These are phyloP conservation scores for Vesta saturnalis DNA, from an alignment of 2,888 invertebrate genomes.

Conservation along the genomic window DNA sequence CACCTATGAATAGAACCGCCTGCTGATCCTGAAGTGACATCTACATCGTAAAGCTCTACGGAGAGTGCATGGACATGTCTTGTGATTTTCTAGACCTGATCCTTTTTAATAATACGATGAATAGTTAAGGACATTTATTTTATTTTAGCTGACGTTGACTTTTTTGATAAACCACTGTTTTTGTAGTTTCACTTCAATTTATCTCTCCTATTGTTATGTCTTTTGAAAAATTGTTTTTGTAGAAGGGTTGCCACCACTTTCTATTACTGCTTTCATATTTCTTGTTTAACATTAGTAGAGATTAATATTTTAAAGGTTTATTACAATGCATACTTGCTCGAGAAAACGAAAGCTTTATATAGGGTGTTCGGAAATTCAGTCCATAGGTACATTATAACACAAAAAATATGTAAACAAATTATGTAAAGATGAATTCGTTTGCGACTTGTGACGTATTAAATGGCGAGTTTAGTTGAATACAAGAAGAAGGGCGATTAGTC, in stretches of 20 bases:
- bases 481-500: no score
- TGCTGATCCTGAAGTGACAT: slow-evolving; percentile 56
- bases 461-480: no score
- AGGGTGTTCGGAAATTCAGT: no score
- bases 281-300: not conserved
- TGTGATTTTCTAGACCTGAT: slow-evolving; percentile 14
- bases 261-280: not conserved
- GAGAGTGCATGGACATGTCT: slow-evolving; percentile 54
- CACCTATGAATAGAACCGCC: slow-evolving; percentile 58
- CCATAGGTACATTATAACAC: no score
- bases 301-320: not conserved
- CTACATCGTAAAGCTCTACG: slow-evolving; percentile 58
- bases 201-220: not conserved
- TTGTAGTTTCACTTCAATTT: not conserved
- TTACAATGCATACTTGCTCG: not conserved
- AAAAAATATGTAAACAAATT: no score
- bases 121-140: slow-evolving; percentile 30
- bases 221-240: not conserved
- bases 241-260: not conserved
- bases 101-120: slow-evolving; percentile 32
- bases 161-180: not conserved
- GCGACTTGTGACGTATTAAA: no score
- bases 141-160: slow-evolving; percentile 12
- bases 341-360: no score
- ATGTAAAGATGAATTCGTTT: no score